A percentile compares a stretch with the other conserved stretches of the same genome.
phyloP scores from a whole-genome alignment of 2,888 invertebrate genomes.

The Drymonia ruficornis region DNA sequence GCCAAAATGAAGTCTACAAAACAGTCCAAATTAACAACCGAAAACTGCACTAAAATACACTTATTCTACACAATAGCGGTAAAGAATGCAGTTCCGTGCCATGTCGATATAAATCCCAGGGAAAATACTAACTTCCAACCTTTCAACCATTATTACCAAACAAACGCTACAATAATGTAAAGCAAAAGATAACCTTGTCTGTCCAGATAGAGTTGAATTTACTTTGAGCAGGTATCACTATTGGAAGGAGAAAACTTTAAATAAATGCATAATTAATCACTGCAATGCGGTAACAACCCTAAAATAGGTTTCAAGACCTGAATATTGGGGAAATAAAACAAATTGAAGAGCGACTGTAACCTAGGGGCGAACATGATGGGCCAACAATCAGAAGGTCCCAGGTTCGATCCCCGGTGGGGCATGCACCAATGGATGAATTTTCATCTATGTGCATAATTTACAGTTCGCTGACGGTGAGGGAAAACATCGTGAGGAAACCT shows the following conservation, averaged over 20 bases:
- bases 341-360: too few species aligned
- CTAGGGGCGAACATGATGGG: too few species aligned
- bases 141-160: slow-evolving; percentile 53
- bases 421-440: too few species aligned
- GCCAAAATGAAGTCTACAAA: too few species aligned
- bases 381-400: too few species aligned
- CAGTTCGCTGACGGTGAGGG: too few species aligned
- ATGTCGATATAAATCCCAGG: slow-evolving; percentile 72
- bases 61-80: slow-evolving; percentile 58
- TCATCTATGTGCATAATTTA: too few species aligned
- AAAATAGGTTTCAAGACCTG: slow-evolving; percentile 28
- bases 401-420: too few species aligned
- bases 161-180: slow-evolving; percentile 17
- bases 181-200: slow-evolving; percentile 8
- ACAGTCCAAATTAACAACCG: slow-evolving; percentile 47
- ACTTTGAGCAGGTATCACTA: slow-evolving; percentile 21
- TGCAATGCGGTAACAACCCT: slow-evolving; percentile 44
- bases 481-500: too few species aligned
- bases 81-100: slow-evolving; percentile 72
- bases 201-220: neutral
- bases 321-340: slow-evolving; percentile 16
- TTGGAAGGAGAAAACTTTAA: slow-evolving; percentile 52
- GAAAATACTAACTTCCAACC: slow-evolving; percentile 68
- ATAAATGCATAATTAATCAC: slow-evolving; percentile 67
- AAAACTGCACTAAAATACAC: slow-evolving; percentile 52